Evolutionary conservation across 2,888 invertebrate genomes (phyloP).

Genomic region (Hofmannophila pseudospretella): DNA sequence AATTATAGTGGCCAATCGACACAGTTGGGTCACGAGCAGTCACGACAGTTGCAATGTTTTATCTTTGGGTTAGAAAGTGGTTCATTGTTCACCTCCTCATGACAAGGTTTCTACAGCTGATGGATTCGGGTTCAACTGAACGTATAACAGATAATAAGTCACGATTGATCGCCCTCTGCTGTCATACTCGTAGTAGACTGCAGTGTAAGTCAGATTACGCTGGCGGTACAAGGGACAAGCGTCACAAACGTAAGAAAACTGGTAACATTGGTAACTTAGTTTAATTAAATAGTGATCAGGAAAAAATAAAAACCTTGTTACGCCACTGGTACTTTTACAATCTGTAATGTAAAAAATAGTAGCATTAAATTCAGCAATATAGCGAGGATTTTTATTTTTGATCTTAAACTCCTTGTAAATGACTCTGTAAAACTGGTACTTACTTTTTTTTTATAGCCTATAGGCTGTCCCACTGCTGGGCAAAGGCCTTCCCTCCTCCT

Average conservation of each 20-base stretch:
- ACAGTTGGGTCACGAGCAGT: constrained; percentile 43
- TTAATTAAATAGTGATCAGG: too few relatives aligned
- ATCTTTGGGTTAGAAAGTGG: constrained; percentile 61
- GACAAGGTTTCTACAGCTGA: constrained; percentile 45
- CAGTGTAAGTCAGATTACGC: constrained; percentile 23
- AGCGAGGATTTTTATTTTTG: too few relatives aligned
- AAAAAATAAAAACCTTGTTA: too few relatives aligned
- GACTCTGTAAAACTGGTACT: too few relatives aligned
- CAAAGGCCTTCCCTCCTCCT: too few relatives aligned
- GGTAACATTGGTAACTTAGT: too few relatives aligned
- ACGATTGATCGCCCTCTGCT: constrained; percentile 60
- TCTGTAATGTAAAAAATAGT: too few relatives aligned
- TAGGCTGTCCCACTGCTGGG: too few relatives aligned
- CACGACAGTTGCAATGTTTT: constrained; percentile 34
- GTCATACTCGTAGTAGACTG: constrained; percentile 25
- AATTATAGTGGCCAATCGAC: constrained; percentile 22
- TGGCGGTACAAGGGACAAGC: constrained; percentile 23
- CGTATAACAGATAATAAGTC: constrained; percentile 53
- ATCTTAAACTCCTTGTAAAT: too few relatives aligned
- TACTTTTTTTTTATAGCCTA: too few relatives aligned
- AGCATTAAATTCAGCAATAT: too few relatives aligned
- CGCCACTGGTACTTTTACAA: too few relatives aligned
- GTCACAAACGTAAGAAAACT: not conserved
- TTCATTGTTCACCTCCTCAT: constrained; percentile 60
- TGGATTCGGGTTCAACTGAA: constrained; percentile 42